Conservation (phyloP, 2,797 vertebrate genomes). For the Alosa sapidissima region DNA sequence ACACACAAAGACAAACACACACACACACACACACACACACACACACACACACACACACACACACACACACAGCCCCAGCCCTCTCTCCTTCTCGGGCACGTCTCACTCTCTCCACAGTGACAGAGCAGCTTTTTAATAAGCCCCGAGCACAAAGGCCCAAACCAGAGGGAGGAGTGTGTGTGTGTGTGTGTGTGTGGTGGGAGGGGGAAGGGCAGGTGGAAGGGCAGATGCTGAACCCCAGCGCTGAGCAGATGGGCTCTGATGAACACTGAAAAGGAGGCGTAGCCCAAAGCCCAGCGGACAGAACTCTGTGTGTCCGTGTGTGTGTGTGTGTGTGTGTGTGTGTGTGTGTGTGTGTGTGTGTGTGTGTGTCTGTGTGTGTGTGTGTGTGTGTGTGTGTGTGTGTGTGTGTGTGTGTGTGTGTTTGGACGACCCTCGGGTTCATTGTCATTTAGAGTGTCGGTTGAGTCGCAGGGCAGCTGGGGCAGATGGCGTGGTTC, state of each 20-base stretch:
- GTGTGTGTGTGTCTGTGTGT: constrained; percentile 9
- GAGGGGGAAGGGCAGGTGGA: constrained; percentile 45
- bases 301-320: neutral
- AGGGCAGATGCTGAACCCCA: constrained; percentile 59
- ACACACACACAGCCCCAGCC: constrained; percentile 12
- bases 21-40: constrained; percentile 23
- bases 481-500: constrained; percentile 86
- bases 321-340: neutral
- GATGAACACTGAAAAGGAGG: constrained; percentile 76
- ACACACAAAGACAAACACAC: constrained; percentile 28
- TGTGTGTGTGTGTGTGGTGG: constrained; percentile 14
- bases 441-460: constrained; percentile 86
- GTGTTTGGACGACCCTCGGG: constrained; percentile 64
- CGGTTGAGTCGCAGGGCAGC: constrained; percentile 78
- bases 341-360: constrained; percentile 13
- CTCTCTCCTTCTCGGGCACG: constrained; percentile 27
- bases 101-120: constrained; percentile 56
- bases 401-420: constrained; percentile 18
- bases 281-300: constrained; percentile 18
- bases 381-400: constrained; percentile 22
- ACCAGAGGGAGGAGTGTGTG: constrained; percentile 46
- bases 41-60: constrained; percentile 9
- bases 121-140: constrained; percentile 70
- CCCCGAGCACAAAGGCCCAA: constrained; percentile 69
- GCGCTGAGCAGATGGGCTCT: constrained; percentile 78